Evolutionary conservation across 2,797 vertebrate genomes (phyloP).

Genomic region (Enteromius paludinosus): DNA sequence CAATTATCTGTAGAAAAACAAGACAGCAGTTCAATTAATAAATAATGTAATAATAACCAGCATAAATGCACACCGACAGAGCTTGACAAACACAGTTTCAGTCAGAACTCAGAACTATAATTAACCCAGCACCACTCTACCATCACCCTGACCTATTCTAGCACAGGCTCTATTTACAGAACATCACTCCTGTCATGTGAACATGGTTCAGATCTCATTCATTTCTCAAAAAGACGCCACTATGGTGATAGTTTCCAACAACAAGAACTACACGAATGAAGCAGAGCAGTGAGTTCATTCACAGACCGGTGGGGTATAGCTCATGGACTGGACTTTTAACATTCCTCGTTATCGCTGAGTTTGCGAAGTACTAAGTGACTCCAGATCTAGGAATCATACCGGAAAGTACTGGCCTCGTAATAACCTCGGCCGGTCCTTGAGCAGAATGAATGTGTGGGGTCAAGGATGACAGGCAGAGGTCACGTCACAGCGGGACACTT

Average conservation of each 20-base stretch:
- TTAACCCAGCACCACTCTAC: background rate
- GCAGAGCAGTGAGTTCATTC: background rate
- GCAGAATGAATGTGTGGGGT: background rate
- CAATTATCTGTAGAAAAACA: constrained; percentile 84
- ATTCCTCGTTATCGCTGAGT: background rate
- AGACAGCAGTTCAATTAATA: background rate
- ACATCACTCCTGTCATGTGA: background rate
- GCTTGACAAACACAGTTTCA: background rate
- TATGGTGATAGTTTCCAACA: background rate
- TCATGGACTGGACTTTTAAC: background rate
- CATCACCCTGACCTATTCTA: background rate
- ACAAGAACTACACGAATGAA: background rate
- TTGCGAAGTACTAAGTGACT: background rate
- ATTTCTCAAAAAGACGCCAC: background rate
- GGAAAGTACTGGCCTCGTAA: background rate
- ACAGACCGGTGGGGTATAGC: background rate
- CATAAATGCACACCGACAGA: background rate
- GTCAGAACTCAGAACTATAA: background rate
- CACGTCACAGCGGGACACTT: background rate
- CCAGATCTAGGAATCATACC: background rate
- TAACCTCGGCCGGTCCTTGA: background rate
- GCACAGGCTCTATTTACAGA: background rate
- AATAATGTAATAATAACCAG: background rate
- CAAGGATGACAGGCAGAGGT: background rate
- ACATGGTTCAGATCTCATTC: background rate